Evolutionary conservation across 1,140 invertebrate species (phyloP), one percentile per base, ranked within the genome.

Genomic region (Eriocheir sinensis): DNA sequence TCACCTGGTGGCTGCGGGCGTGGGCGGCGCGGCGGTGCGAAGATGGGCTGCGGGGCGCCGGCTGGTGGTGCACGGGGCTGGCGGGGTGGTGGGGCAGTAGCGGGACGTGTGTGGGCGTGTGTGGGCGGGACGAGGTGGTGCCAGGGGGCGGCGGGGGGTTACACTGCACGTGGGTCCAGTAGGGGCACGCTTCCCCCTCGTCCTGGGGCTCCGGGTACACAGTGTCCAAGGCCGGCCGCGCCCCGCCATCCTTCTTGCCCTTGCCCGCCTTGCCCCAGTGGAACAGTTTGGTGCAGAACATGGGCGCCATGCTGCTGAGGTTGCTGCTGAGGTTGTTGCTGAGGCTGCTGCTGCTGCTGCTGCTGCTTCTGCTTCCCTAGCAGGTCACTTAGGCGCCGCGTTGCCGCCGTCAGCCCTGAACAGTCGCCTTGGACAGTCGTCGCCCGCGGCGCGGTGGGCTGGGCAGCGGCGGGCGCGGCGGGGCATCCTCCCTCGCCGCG

Each of bases 241-340:
- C 36, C 2, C 85, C 83, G 27, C 60, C 38, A 1, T 93, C 94
- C 91, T 95, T 92, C 91, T 93, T 93, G 32, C 72, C 85, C 94
- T 95, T 95, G 27, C 89, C 89, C 2, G 83, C 15, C 72, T 95
- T 95, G 40, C 44, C 41, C 94, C 94, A 95, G 40, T 86, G 60
- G 32, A 95, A 95, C 4, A 95, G 72, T 41, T 95, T 95, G 2
- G 94, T 95, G 94, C 94, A 95, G 88, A 95, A 95, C 94, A 95
- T 95, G 30, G 94, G 94, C 30, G 94, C 91, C 94, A 95, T 95
- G 17, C 36, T 41, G 91, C 53, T 27, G n/a, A 30, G 15, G 9
- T 6, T 48, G 2, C 30, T 34, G 41, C 27, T 41, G 8, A 34
- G n/a, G n/a, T n/a, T 95, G 17, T 30, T 41, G 91, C 53, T 27